Percentiles rank a stretch among this genome's conserved stretches.
Conservation (phyloP, 2,888 invertebrate genomes). For the Monopis laevigella region DNA sequence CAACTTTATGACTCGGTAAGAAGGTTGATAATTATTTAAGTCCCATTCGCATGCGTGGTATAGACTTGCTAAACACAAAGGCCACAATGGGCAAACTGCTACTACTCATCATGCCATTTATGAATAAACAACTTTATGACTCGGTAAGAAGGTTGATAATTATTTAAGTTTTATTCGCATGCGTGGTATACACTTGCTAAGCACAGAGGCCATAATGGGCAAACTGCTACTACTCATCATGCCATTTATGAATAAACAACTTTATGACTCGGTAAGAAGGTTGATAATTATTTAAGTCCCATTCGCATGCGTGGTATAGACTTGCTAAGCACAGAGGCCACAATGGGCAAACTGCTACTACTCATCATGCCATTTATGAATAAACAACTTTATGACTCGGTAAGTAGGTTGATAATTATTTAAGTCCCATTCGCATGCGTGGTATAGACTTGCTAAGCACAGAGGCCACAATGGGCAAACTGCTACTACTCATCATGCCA, state of each 20-base stretch:
- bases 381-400: slow-evolving; percentile 64
- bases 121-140: no score
- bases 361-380: slow-evolving; percentile 70
- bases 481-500: slow-evolving; percentile 65
- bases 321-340: slow-evolving; percentile 70
- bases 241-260: slow-evolving; percentile 70
- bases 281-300: no score
- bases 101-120: no score
- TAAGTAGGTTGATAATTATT: no score
- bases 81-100: no score
- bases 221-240: slow-evolving; percentile 65
- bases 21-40: no score
- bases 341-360: slow-evolving; percentile 66
- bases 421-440: slow-evolving; percentile 72
- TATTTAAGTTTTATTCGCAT: no score
- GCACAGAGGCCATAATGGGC: slow-evolving; percentile 67
- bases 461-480: slow-evolving; percentile 65
- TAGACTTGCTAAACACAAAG: no score
- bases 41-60: no score
- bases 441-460: slow-evolving; percentile 74
- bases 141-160: no score
- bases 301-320: slow-evolving; percentile 73
- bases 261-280: slow-evolving; percentile 62
- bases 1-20: no score
- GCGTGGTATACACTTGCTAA: slow-evolving; percentile 73